Percentiles rank a stretch among this genome's conserved stretches.
Conservation (phyloP, 1,140 invertebrate species). For the Acromyrmex heyeri region DNA sequence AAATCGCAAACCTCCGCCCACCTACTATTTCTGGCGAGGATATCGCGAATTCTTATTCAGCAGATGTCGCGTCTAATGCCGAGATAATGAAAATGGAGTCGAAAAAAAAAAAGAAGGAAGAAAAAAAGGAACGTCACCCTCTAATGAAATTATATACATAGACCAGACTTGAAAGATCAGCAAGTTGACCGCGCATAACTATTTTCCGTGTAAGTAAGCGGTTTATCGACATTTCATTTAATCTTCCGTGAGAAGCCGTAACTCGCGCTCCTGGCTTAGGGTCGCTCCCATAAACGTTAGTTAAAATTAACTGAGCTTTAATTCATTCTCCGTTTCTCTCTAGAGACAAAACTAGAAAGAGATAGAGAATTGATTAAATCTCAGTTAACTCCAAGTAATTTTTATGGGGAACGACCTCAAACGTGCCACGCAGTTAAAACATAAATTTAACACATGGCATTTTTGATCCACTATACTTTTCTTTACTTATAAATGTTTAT, state of each 20-base stretch:
- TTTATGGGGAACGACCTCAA: conserved; percentile 39
- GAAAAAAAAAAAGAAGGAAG: background rate
- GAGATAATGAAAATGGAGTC: conserved; percentile 44
- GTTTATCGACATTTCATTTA: conserved; percentile 59
- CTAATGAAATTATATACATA: conserved; percentile 49
- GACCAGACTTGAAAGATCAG: conserved; percentile 42
- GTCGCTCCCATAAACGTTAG: conserved; percentile 43
- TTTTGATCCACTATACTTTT: background rate
- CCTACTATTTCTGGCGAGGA: conserved; percentile 35
- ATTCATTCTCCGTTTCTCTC: conserved; percentile 47
- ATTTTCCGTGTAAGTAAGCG: conserved; percentile 51
- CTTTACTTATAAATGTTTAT: background rate
- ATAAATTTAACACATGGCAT: conserved; percentile 33
- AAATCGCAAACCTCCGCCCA: conserved; percentile 50
- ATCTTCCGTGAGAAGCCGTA: conserved; percentile 53
- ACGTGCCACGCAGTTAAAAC: conserved; percentile 12
- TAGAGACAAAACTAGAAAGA: conserved; percentile 20
- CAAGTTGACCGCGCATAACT: conserved; percentile 25
- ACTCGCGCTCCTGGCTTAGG: conserved; percentile 36
- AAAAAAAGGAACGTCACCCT: background rate
- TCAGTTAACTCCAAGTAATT: conserved; percentile 50
- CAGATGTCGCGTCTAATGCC: conserved; percentile 55
- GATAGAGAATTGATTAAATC: conserved; percentile 54
- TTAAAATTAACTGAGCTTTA: conserved; percentile 55
- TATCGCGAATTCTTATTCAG: conserved; percentile 61